Conservation (phyloP, 2,888 invertebrate genomes). For the Lampropteryx suffumata region DNA sequence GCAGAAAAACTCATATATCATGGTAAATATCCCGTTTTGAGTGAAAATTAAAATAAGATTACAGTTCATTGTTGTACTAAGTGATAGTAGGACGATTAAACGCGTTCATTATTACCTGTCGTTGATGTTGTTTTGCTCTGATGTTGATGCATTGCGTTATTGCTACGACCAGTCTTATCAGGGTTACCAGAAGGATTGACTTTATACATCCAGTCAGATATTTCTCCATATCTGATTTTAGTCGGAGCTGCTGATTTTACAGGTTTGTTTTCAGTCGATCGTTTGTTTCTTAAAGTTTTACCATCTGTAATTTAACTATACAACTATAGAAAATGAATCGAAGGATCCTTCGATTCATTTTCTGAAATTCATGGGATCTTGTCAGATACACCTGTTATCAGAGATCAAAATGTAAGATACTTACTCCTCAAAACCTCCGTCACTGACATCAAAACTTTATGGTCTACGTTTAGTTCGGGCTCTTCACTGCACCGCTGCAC, state of each 20-base stretch:
- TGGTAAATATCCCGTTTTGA: no score
- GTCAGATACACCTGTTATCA: no score
- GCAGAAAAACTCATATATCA: no score
- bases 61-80: no score
- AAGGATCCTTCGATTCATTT: no score
- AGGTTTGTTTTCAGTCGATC: conserved; percentile 29
- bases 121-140: background rate
- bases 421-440: conserved; percentile 45
- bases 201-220: conserved; percentile 48
- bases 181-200: conserved; percentile 13
- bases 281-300: conserved; percentile 33
- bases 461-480: conserved; percentile 39
- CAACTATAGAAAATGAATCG: no score
- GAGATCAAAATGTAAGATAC: no score
- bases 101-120: no score
- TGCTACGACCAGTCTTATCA: background rate
- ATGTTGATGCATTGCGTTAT: background rate
- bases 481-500: conserved; percentile 39
- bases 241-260: conserved; percentile 1
- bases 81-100: no score
- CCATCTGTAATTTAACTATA: conserved; percentile 28
- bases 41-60: no score
- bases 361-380: no score
- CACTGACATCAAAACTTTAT: conserved; percentile 42
- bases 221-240: conserved; percentile 34